Evolutionary conservation across 2,888 invertebrate species (phyloP).

Genomic region (Cerceris rybyensis): DNA sequence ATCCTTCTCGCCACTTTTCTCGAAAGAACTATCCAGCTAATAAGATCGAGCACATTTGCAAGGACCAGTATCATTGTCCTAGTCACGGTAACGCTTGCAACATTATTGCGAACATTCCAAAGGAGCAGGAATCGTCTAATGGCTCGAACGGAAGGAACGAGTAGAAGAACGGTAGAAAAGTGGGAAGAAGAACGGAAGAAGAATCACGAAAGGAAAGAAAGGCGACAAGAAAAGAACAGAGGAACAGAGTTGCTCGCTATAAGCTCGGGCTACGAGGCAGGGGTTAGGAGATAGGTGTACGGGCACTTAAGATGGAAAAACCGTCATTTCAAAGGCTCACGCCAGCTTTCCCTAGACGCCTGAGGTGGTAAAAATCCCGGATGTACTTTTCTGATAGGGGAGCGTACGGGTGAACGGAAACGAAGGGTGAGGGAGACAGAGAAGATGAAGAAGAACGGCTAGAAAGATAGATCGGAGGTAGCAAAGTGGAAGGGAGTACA

Average conservation of each 20-base stretch:
- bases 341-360: conserved; percentile 36
- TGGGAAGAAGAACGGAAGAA: not conserved
- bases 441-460: not conserved
- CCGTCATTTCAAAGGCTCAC: conserved; percentile 57
- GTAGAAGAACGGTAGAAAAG: not conserved
- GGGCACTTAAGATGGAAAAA: conserved; percentile 64
- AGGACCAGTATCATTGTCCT: conserved; percentile 55
- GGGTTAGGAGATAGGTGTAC: conserved; percentile 49
- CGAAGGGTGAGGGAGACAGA: not conserved
- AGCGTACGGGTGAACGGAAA: not conserved
- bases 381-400: conserved; percentile 38
- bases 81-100: conserved; percentile 51
- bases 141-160: conserved; percentile 23
- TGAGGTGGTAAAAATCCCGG: conserved; percentile 48
- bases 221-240: not conserved
- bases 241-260: conserved; percentile 32
- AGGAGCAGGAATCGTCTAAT: conserved; percentile 59
- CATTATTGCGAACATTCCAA: conserved; percentile 57
- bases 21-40: conserved; percentile 54
- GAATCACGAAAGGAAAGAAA: not conserved
- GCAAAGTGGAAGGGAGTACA: conserved; percentile 20
- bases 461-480: conserved; percentile 1
- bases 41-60: conserved; percentile 66
- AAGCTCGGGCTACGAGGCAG: conserved; percentile 31
- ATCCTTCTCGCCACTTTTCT: conserved; percentile 43